phyloP scores from a whole-genome alignment of 92 coral and sea anemone genomes.

The Palythoa heliodiscus region DNA sequence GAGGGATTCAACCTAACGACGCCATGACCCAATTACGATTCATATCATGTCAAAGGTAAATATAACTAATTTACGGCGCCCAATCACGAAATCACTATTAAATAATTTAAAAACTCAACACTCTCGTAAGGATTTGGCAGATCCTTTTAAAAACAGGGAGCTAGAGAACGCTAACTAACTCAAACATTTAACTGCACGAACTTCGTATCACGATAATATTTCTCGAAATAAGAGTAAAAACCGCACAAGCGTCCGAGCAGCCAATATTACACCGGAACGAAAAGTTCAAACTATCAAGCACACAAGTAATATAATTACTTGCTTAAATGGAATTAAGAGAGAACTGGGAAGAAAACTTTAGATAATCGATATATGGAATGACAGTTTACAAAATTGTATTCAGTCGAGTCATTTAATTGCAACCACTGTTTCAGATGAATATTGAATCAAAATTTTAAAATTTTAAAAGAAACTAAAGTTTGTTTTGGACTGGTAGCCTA shows the following conservation, averaged over 20 bases:
- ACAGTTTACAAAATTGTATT: too few species aligned
- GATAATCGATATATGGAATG: too few species aligned
- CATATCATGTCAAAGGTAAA: constrained; percentile 20
- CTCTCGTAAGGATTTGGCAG: neutral
- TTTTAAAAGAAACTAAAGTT: neutral
- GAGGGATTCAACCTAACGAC: neutral
- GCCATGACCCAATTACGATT: constrained; percentile 26
- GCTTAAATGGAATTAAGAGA: neutral
- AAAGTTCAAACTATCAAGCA: neutral
- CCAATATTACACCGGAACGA: constrained; percentile 8
- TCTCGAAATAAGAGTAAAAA: neutral
- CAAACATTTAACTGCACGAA: neutral
- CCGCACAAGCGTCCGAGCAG: neutral
- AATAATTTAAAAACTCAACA: neutral
- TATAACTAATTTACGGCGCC: constrained; percentile 29
- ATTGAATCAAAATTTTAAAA: too few species aligned
- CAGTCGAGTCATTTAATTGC: too few species aligned
- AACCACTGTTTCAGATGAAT: too few species aligned
- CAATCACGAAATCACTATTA: constrained; percentile 32
- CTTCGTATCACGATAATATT: neutral
- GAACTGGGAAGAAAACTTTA: neutral
- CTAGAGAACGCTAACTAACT: neutral
- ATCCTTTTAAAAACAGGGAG: neutral
- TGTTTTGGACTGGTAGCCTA: neutral
- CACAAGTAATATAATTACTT: neutral